These are phyloP conservation scores for Gymnoscelis rufifasciata DNA, from an alignment of 2,888 invertebrate species.

Conservation along the genomic window DNA sequence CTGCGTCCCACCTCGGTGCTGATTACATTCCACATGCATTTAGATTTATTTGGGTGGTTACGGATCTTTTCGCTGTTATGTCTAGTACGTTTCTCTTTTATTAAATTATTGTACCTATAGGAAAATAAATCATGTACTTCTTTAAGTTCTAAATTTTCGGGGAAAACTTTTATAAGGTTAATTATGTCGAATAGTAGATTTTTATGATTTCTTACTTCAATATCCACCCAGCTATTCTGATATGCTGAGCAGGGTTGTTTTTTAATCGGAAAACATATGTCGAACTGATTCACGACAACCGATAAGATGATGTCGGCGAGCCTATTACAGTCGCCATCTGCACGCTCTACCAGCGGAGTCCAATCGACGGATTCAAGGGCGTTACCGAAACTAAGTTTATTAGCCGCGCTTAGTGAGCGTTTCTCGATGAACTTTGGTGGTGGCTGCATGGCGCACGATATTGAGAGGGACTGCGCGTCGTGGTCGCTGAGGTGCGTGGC, in stretches of 20 bases:
- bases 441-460: neutral
- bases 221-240: neutral
- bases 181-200: neutral
- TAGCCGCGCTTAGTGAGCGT: neutral
- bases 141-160: neutral
- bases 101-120: neutral
- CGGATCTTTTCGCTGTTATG: neutral
- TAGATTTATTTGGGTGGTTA: conserved; percentile 4
- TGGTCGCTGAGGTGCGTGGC: neutral
- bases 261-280: conserved; percentile 6
- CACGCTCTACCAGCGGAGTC: conserved; percentile 3
- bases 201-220: neutral
- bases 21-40: conserved; percentile 7
- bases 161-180: neutral
- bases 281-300: neutral
- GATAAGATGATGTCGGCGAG: neutral
- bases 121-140: neutral
- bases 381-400: conserved; percentile 3
- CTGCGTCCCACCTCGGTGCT: conserved; percentile 3
- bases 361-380: conserved; percentile 7
- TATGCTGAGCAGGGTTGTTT: neutral
- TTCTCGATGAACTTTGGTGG: neutral
- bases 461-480: neutral
- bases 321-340: conserved; percentile 1
- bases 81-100: neutral